phyloP scores from a whole-genome alignment of 2,113 vertebrate species.

The Indri indri region DNA sequence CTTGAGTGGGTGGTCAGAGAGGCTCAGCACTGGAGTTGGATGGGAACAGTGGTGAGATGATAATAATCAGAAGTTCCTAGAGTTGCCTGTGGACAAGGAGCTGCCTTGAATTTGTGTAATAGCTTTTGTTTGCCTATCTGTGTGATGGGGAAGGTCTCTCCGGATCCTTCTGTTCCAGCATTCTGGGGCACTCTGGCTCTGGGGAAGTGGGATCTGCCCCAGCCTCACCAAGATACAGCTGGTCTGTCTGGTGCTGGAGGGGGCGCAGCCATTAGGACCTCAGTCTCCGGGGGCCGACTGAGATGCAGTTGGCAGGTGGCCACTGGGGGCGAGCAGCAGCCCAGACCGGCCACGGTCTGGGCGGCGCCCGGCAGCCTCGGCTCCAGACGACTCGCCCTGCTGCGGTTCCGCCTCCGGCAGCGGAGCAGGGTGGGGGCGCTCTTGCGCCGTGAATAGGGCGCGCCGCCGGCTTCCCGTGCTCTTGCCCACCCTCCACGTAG shows the following conservation, averaged over 20 bases:
- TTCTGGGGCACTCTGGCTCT: neutral
- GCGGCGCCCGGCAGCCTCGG: accelerated
- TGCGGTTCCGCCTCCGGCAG: neutral
- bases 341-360: neutral
- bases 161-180: neutral
- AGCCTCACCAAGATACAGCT: neutral
- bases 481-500: accelerated
- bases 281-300: neutral
- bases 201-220: neutral
- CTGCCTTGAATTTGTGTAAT: neutral
- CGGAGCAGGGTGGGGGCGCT: neutral
- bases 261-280: neutral
- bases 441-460: neutral
- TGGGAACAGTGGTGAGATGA: neutral
- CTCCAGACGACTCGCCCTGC: neutral
- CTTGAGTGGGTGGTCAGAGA: neutral
- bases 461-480: neutral
- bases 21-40: neutral
- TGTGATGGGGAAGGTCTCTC: neutral
- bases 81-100: neutral
- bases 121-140: neutral
- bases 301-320: accelerated
- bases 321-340: too few relatives aligned
- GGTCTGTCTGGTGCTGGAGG: neutral
- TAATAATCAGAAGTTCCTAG: neutral